Evolutionary conservation across 1,140 invertebrate species (phyloP).

Genomic region (Chionoecetes opilio): DNA sequence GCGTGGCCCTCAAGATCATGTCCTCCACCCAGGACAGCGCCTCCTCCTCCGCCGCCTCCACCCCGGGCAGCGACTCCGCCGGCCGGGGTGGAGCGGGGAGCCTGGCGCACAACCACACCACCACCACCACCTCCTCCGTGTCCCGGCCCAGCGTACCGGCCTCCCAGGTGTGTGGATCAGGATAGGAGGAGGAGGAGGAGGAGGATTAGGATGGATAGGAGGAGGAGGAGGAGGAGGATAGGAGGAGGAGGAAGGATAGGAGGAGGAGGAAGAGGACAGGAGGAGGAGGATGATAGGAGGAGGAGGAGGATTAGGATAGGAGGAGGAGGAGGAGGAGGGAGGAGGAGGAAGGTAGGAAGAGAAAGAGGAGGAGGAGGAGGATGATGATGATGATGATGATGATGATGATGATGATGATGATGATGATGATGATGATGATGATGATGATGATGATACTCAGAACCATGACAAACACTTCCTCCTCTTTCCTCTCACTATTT

Average conservation of each 20-base stretch:
- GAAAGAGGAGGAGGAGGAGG: neutral
- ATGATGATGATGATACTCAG: no score
- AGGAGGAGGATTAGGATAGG: no score
- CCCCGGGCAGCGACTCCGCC: constrained; percentile 58
- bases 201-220: neutral
- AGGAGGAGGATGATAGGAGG: neutral
- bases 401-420: no score
- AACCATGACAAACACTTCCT: no score
- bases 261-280: neutral
- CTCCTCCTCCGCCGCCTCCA: constrained; percentile 65
- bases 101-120: neutral
- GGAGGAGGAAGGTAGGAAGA: neutral
- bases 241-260: neutral
- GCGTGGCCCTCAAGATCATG: constrained; percentile 84
- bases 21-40: constrained; percentile 71
- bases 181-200: neutral
- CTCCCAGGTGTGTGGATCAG: constrained; percentile 59
- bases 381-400: neutral
- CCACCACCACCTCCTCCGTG: constrained; percentile 38
- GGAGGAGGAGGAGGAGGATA: neutral
- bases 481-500: no score
- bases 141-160: constrained; percentile 58
- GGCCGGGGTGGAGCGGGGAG: neutral
- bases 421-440: no score
- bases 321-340: neutral